A percentile compares a stretch with the other conserved stretches of the same genome.
Evolutionary conservation across 2,113 vertebrate genomes (phyloP).

Genomic region (Myiozetetes cayanensis): DNA sequence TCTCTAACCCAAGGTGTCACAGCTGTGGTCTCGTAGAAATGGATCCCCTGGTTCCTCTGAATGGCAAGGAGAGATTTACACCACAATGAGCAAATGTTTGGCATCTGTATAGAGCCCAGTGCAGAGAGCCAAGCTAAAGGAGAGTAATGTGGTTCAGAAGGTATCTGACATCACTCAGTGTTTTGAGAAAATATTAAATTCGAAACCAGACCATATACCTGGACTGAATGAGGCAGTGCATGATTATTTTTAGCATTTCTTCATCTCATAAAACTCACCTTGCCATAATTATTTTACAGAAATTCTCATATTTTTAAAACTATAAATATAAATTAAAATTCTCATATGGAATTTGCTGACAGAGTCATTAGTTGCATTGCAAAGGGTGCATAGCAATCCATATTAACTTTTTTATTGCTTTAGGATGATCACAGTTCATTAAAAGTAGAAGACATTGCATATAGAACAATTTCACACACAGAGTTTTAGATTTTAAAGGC

Average conservation of each 20-base stretch:
- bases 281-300: background rate
- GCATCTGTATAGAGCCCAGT: background rate
- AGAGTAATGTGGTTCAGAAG: background rate
- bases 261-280: background rate
- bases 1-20: background rate
- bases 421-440: background rate
- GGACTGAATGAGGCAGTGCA: background rate
- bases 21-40: constrained; percentile 50
- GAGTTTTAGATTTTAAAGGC: background rate
- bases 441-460: background rate
- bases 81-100: background rate
- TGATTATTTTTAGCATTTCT: background rate
- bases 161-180: background rate
- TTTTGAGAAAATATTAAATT: background rate
- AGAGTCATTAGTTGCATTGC: background rate
- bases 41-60: constrained; percentile 35
- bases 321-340: background rate
- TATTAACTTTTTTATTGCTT: background rate
- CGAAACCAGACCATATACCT: background rate
- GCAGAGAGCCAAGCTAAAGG: background rate
- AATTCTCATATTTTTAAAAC: background rate
- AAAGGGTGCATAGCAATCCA: background rate
- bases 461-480: background rate
- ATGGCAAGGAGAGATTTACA: constrained; percentile 23
- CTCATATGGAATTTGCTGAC: background rate